Evolutionary conservation across 2,113 vertebrate species (phyloP).

Genomic region (Anas platyrhynchos): DNA sequence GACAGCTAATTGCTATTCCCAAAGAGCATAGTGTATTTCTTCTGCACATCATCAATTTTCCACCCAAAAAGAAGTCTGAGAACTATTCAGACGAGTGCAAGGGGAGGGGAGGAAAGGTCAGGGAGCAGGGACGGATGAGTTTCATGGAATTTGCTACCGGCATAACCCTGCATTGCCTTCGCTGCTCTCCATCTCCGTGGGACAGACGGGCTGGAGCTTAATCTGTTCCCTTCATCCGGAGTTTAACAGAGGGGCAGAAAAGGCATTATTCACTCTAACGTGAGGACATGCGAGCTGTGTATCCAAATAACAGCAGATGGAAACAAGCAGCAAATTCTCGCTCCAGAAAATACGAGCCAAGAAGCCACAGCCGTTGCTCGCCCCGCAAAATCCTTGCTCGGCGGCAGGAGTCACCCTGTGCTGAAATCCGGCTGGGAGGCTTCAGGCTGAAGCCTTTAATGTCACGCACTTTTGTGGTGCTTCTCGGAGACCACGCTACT

Average conservation of each 20-base stretch:
- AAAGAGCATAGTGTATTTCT: slow-evolving; percentile 5
- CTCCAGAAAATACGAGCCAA: not conserved
- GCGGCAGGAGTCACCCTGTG: not conserved
- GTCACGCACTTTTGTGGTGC: not conserved
- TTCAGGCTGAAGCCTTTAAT: not conserved
- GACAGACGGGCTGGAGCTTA: not conserved
- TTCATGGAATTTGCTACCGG: not conserved
- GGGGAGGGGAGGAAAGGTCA: not conserved
- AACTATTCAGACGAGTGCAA: not conserved
- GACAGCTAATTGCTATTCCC: not conserved
- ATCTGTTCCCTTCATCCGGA: not conserved
- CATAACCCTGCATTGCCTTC: not conserved
- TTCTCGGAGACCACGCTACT: not conserved
- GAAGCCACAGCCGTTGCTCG: not conserved
- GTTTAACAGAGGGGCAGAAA: not conserved
- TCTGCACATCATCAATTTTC: not conserved
- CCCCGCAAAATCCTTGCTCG: not conserved
- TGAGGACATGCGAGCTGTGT: not conserved
- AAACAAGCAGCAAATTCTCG: slow-evolving; percentile 9
- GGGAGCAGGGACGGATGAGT: not conserved
- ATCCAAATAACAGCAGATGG: slow-evolving; percentile 35
- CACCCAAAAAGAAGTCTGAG: not conserved
- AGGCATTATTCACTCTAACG: not conserved
- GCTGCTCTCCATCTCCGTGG: not conserved
- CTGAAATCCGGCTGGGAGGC: not conserved